A percentile compares a stretch with the other conserved stretches of the same genome.
These are phyloP conservation scores for Malurus elegans DNA, from an alignment of 2,113 vertebrate species.

Conservation along the genomic window DNA sequence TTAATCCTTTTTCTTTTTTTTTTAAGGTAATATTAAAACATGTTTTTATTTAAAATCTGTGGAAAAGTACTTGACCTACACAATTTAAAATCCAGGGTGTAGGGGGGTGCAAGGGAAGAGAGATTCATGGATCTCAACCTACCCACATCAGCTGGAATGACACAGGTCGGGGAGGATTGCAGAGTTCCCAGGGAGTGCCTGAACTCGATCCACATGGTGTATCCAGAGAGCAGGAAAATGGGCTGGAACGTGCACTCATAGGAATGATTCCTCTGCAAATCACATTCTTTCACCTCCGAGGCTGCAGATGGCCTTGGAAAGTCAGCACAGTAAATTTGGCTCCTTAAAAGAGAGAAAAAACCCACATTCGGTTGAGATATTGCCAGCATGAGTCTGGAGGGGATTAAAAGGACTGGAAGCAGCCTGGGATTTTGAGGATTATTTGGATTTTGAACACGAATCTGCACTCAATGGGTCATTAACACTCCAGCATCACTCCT, in stretches of 20 bases:
- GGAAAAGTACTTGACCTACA: background rate
- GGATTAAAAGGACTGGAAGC: background rate
- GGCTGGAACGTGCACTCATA: constrained; percentile 80
- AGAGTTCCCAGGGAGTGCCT: constrained; percentile 75
- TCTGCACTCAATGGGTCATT: background rate
- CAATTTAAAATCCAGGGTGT: background rate
- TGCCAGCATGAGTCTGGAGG: background rate
- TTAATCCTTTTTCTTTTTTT: background rate
- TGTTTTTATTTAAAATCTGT: background rate
- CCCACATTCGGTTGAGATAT: background rate
- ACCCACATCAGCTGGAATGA: constrained; percentile 86
- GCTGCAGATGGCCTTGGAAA: constrained; percentile 63
- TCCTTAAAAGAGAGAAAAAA: constrained; percentile 63
- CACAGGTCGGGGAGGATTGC: constrained; percentile 79
- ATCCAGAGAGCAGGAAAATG: constrained; percentile 83
- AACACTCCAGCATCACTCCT: background rate
- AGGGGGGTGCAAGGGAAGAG: background rate
- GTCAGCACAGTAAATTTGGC: constrained; percentile 76
- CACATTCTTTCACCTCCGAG: constrained; percentile 72
- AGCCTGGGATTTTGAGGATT: background rate
- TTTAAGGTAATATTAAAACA: background rate
- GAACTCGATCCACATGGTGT: constrained; percentile 89
- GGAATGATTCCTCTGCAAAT: constrained; percentile 58
- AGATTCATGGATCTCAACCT: constrained; percentile 30
- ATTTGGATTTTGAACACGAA: background rate